A percentile compares a stretch with the other conserved stretches of the same genome.
Conservation (phyloP, 2,113 vertebrate genomes). For the Gambusia affinis region DNA sequence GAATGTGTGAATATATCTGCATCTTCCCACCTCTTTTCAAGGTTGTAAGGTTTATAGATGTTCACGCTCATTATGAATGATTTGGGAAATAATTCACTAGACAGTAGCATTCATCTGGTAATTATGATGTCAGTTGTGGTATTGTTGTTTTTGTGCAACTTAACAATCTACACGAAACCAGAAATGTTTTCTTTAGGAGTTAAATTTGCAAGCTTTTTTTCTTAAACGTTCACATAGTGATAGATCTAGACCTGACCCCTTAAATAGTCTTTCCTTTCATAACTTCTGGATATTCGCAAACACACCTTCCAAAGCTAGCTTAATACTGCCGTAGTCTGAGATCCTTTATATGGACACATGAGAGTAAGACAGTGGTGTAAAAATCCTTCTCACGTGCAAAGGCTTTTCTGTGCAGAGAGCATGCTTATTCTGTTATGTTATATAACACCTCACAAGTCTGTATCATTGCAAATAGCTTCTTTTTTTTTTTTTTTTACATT, state of each 20-base stretch:
- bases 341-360: constrained; percentile 16
- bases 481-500: constrained; percentile 15
- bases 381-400: constrained; percentile 13
- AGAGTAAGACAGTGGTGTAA: background rate
- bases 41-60: constrained; percentile 1
- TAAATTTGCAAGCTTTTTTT: background rate
- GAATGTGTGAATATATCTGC: constrained; percentile 3
- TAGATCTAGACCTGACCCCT: background rate
- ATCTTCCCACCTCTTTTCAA: constrained; percentile 9
- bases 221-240: background rate
- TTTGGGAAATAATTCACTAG: background rate
- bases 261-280: background rate
- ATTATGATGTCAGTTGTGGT: background rate
- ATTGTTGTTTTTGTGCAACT: background rate
- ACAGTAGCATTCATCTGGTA: background rate
- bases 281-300: background rate
- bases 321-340: constrained; percentile 24
- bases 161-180: background rate
- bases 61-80: background rate
- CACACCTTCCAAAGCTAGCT: background rate
- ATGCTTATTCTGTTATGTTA: constrained; percentile 9
- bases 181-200: background rate
- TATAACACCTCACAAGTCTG: constrained; percentile 18
- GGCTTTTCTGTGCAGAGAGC: background rate
- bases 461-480: constrained; percentile 25